Conservation (phyloP, 2,797 vertebrate genomes). For the Eospalax fontanierii region DNA sequence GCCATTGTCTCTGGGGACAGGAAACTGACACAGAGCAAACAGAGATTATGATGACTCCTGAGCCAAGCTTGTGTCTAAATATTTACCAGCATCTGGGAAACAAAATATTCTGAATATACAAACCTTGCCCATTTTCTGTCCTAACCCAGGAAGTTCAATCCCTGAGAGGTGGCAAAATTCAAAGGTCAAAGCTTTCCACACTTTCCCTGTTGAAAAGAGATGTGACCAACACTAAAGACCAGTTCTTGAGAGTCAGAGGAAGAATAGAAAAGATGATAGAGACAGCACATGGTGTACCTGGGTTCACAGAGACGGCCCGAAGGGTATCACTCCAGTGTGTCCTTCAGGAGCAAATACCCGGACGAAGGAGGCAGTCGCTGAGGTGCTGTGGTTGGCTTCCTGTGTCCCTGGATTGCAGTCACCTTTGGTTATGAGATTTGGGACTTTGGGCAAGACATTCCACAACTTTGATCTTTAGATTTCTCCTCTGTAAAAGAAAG, state of each 20-base stretch:
- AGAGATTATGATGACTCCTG: slow-evolving; percentile 46
- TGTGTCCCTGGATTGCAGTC: neutral
- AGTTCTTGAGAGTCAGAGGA: slow-evolving; percentile 25
- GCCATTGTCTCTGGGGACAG: slow-evolving; percentile 30
- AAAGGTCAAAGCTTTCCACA: slow-evolving; percentile 51
- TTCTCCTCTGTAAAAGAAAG: slow-evolving; percentile 22
- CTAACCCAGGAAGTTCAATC: slow-evolving; percentile 36
- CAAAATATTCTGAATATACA: slow-evolving; percentile 30
- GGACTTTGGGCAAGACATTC: neutral
- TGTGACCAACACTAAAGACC: neutral
- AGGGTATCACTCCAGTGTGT: neutral
- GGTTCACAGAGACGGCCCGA: neutral
- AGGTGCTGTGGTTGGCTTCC: neutral
- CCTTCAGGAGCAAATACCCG: neutral
- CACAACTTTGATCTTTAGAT: neutral
- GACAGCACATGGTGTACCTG: neutral
- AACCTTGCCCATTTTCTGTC: slow-evolving; percentile 35
- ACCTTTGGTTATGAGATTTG: neutral
- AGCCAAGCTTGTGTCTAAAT: slow-evolving; percentile 68
- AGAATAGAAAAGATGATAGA: neutral
- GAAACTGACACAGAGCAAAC: slow-evolving; percentile 32
- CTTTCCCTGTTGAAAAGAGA: slow-evolving; percentile 14
- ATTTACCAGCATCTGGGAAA: slow-evolving; percentile 70
- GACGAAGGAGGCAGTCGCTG: neutral
- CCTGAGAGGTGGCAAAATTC: neutral